Evolutionary conservation across 30 jellyfish, hydroid and myxozoan genomes (phyloP).

Genomic region (Morbakka virulenta): DNA sequence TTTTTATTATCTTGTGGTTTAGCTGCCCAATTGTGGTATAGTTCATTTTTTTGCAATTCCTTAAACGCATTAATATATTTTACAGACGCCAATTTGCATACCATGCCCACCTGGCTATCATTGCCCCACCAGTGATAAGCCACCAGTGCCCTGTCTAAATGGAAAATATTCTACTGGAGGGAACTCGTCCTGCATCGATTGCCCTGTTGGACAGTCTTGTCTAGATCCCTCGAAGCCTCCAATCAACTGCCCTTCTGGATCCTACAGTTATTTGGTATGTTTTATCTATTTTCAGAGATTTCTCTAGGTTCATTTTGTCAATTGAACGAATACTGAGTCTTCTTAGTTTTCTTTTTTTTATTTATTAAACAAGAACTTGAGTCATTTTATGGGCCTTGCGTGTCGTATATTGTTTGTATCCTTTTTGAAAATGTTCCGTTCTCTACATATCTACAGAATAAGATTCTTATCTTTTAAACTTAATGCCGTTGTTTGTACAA

Average conservation of each 20-base stretch:
- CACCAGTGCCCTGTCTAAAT: slow-evolving; percentile 81
- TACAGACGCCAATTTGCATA: slow-evolving; percentile 69
- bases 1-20: not conserved
- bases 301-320: not conserved
- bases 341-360: not conserved
- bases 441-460: too few species aligned
- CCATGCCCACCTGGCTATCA: slow-evolving; percentile 78
- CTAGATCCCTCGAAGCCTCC: slow-evolving; percentile 86
- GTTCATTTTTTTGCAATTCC: not conserved
- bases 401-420: too few species aligned
- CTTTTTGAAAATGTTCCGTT: too few species aligned
- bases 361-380: not conserved
- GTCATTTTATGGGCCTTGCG: too few species aligned
- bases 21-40: too few species aligned
- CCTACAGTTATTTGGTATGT: slow-evolving; percentile 76
- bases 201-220: slow-evolving; percentile 95
- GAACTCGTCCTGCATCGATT: slow-evolving; percentile 65
- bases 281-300: not conserved
- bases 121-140: slow-evolving; percentile 55
- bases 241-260: slow-evolving; percentile 71
- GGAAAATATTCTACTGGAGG: slow-evolving; percentile 89
- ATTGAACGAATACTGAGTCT: too few species aligned
- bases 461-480: too few species aligned
- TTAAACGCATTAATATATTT: not conserved
- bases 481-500: too few species aligned